Percentiles rank a stretch among this genome's conserved stretches.
These are phyloP conservation scores for Saccostrea echinata DNA, from an alignment of 1,140 invertebrate genomes.

Conservation along the genomic window DNA sequence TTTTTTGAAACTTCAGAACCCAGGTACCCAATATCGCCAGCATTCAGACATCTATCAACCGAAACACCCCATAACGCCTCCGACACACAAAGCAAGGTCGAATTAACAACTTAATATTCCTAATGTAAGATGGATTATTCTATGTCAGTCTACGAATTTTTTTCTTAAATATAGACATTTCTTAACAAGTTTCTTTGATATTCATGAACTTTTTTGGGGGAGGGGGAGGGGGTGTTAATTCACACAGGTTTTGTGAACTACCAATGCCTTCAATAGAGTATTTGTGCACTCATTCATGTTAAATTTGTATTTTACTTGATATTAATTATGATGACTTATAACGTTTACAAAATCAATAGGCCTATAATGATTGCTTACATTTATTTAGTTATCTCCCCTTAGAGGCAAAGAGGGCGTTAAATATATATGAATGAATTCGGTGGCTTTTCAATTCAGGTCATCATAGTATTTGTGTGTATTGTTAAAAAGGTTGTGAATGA, in stretches of 20 bases:
- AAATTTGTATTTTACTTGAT: not conserved
- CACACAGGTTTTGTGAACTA: too few species aligned
- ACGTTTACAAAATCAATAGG: not conserved
- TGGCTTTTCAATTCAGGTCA: not conserved
- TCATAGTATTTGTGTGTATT: conserved; percentile 11
- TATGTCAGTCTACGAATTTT: not conserved
- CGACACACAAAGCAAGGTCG: not conserved
- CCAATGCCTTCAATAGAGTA: too few species aligned
- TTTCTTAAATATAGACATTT: conserved; percentile 1
- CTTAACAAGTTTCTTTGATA: too few species aligned
- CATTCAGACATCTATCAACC: not conserved
- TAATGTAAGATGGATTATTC: not conserved
- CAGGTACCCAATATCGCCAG: not conserved
- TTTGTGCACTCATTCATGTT: too few species aligned
- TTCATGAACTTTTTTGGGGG: too few species aligned
- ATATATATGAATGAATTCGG: not conserved
- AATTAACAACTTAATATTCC: not conserved
- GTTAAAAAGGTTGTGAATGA: conserved; percentile 29
- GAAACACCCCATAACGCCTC: not conserved
- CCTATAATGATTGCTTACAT: not conserved
- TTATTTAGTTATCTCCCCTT: not conserved
- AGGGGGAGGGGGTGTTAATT: too few species aligned
- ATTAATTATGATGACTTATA: not conserved
- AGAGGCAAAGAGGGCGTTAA: not conserved
- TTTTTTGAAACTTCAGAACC: not conserved